Evolutionary conservation across 2,888 invertebrate genomes (phyloP).

Genomic region (Alviniconcha strummeri): DNA sequence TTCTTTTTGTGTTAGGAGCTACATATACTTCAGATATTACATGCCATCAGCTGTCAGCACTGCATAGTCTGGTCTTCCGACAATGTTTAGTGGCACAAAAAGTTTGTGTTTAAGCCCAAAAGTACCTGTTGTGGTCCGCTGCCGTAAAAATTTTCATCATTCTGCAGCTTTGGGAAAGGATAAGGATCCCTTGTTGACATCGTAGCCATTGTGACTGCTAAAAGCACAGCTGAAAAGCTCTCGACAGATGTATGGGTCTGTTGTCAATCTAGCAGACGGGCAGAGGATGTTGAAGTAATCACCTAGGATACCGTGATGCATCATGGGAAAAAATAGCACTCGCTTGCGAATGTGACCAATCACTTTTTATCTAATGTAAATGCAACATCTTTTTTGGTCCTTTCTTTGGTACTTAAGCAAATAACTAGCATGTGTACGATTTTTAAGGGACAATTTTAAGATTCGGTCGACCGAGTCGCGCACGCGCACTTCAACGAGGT

Average conservation of each 20-base stretch:
- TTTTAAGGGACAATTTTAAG: not conserved
- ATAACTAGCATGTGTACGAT: no score
- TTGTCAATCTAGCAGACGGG: not conserved
- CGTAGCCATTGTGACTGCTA: constrained; percentile 12
- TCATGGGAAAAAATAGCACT: not conserved
- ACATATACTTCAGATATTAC: no score
- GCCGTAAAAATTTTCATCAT: constrained; percentile 67
- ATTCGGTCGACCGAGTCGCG: not conserved
- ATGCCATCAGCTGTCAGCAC: no score
- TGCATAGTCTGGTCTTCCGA: no score
- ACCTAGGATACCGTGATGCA: constrained; percentile 19
- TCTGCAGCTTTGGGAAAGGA: constrained; percentile 65
- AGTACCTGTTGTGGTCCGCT: constrained; percentile 52
- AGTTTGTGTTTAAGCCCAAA: no score
- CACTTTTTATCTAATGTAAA: no score
- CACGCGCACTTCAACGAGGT: constrained; percentile 17
- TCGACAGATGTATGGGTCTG: constrained; percentile 1
- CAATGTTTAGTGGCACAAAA: no score
- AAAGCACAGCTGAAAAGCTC: not conserved
- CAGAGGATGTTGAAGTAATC: constrained; percentile 32
- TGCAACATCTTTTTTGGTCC: no score
- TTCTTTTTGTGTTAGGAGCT: no score
- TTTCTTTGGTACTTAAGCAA: no score
- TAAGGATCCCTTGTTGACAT: constrained; percentile 65
- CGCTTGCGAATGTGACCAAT: no score